Evolutionary conservation across 2,888 invertebrate genomes (phyloP).

Genomic region (Eubasilissa splendida): DNA sequence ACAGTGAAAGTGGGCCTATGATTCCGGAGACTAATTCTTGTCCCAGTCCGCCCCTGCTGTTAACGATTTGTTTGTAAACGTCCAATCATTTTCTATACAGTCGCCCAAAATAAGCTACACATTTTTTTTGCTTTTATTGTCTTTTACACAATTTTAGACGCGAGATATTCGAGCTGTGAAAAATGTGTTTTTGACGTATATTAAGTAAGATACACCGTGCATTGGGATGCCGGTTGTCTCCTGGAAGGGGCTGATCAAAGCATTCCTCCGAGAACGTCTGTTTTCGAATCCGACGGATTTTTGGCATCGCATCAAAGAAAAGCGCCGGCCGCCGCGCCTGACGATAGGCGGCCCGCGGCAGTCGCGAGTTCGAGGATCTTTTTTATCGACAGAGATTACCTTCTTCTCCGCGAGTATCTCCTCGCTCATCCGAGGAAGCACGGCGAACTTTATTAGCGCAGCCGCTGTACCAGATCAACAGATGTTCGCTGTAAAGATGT

Average conservation of each 20-base stretch:
- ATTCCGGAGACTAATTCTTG: too few species aligned
- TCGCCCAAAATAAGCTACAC: too few species aligned
- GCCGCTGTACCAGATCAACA: not conserved
- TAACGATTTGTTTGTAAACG: too few species aligned
- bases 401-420: not conserved
- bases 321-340: slow-evolving; percentile 23
- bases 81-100: too few species aligned
- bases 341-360: slow-evolving; percentile 8
- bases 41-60: too few species aligned
- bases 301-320: slow-evolving; percentile 57
- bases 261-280: slow-evolving; percentile 47
- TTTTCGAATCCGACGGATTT: slow-evolving; percentile 48
- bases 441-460: not conserved
- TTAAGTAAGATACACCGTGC: slow-evolving; percentile 12
- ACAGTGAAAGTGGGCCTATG: too few species aligned
- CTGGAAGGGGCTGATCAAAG: slow-evolving; percentile 51
- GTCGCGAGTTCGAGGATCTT: not conserved
- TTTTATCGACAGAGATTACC: slow-evolving; percentile 14
- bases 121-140: too few species aligned
- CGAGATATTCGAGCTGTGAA: too few species aligned
- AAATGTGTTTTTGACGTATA: slow-evolving; percentile 18
- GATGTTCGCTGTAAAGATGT: slow-evolving; percentile 16
- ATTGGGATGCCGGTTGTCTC: not conserved
- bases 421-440: not conserved
- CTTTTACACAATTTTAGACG: too few species aligned